Conservation (phyloP, 2,113 vertebrate species). For the Pelmatolapia mariae region DNA sequence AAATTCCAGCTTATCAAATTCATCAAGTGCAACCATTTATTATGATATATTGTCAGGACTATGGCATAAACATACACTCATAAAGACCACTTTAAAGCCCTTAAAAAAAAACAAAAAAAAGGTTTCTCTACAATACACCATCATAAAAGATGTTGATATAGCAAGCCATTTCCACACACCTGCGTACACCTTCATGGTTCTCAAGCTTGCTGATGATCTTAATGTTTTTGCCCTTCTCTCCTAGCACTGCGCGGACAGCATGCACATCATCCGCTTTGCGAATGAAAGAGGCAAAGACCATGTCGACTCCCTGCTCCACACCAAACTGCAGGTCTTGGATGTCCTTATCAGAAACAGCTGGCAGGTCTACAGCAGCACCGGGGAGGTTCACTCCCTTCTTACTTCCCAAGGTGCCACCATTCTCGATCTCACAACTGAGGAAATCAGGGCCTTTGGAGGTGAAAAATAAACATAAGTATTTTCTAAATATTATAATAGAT, state of each 20-base stretch:
- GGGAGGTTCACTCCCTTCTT: conserved; percentile 98
- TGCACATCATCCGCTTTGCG: conserved; percentile 91
- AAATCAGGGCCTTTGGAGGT: conserved; percentile 76
- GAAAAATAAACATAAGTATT: not conserved
- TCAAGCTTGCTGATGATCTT: conserved; percentile 99
- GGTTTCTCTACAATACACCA: not conserved
- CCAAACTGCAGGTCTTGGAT: conserved; percentile 89
- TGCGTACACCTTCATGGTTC: conserved; percentile 96
- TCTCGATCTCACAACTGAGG: conserved; percentile 86
- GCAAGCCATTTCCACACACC: conserved; percentile 62
- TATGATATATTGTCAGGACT: not conserved
- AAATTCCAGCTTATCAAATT: not conserved
- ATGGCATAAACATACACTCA: not conserved
- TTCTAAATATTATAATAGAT: not conserved
- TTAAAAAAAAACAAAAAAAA: not conserved
- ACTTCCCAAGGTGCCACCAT: conserved; percentile 88
- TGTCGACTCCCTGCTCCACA: conserved; percentile 89
- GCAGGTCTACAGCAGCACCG: conserved; percentile 89
- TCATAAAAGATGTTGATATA: not conserved
- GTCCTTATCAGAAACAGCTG: conserved; percentile 92
- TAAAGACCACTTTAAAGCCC: not conserved
- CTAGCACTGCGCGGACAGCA: conserved; percentile 88
- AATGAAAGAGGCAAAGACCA: conserved; percentile 98
- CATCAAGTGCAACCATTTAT: not conserved
- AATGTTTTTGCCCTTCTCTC: conserved; percentile 94